Evolutionary conservation across 2,888 invertebrate species (phyloP), one percentile per base, ranked within the genome.

Genomic region (Xylota segnis): DNA sequence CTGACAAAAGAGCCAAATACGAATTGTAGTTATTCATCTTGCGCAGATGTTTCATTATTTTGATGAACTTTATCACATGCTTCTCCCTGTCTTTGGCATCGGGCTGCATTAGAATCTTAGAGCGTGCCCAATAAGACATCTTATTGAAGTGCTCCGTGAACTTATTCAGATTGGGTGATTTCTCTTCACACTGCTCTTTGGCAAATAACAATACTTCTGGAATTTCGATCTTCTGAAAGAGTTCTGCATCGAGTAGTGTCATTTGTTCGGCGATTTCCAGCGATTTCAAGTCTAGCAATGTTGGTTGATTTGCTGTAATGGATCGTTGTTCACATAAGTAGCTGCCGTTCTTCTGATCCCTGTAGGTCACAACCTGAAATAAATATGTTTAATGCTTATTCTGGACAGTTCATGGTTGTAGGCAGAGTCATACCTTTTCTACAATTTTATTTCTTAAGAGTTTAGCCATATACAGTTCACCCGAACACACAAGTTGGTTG

Each of bases 121-220:
- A 98, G 72, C 99, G 94, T 50, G 98, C 98, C 99, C 99, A 99
- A 91, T 97, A 99, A 78, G 98, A 98, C 98, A 99, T 98, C 93
- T 99, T 99, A 92, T 99, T 99, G 93, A 99, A 99, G 93, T 99
- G 99, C 92, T 99, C 98, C 0, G 99, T 99, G 91, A 99, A 99
- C 88, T 96, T 94, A 37, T 98, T 98, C 77, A 99, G 94, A 93
- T 99, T 99, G 2, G 99, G 99, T 90, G 98, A 98, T 89, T 97
- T 95, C 91, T 99, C 98, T 92, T 99, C 99, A 88, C 97, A 97
- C 93, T 99, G 99, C 91, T 99, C 98, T 90, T 98, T 96, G 43
- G 99, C 98, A 98, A 99, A 99, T 89, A 98, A 95, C 88, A 99
- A 93, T 87, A 99, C 97, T 93, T 99, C 99, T 0, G 98, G 98